These are phyloP conservation scores for Epirrhoe alternata DNA, from an alignment of 2,888 invertebrate genomes.

Conservation along the genomic window DNA sequence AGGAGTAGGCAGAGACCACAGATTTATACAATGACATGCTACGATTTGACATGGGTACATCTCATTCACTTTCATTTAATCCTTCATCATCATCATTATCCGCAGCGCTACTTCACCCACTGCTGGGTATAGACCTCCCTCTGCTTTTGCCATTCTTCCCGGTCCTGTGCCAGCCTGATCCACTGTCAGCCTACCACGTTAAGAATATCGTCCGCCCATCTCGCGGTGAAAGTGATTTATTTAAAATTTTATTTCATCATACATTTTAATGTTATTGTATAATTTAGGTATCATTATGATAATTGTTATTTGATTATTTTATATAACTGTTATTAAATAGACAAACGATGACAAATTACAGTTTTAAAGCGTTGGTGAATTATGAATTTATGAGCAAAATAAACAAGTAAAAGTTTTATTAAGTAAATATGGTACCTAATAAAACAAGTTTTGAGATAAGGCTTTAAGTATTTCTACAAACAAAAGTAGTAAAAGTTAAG, in stretches of 20 bases:
- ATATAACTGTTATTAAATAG: slow-evolving; percentile 16
- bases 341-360: slow-evolving; percentile 20
- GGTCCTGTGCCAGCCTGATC: too few species aligned
- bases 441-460: slow-evolving; percentile 1
- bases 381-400: slow-evolving; percentile 6
- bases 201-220: too few species aligned
- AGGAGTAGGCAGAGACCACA: too few species aligned
- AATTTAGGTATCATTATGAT: slow-evolving; percentile 19
- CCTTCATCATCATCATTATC: too few species aligned
- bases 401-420: slow-evolving; percentile 23
- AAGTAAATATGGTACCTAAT: neutral
- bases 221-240: slow-evolving; percentile 56
- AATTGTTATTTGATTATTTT: slow-evolving; percentile 1
- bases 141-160: too few species aligned
- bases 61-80: too few species aligned
- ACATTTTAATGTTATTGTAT: slow-evolving; percentile 24
- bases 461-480: slow-evolving; percentile 10
- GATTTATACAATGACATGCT: too few species aligned
- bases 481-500: slow-evolving; percentile 14
- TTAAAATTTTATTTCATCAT: slow-evolving; percentile 37
- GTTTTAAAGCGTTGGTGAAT: neutral
- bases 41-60: too few species aligned
- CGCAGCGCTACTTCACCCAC: too few species aligned
- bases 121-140: too few species aligned
- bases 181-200: too few species aligned